Percentiles rank a stretch among this genome's conserved stretches.
Evolutionary conservation across 1,140 invertebrate genomes (phyloP).

Genomic region (Lerema accius): DNA sequence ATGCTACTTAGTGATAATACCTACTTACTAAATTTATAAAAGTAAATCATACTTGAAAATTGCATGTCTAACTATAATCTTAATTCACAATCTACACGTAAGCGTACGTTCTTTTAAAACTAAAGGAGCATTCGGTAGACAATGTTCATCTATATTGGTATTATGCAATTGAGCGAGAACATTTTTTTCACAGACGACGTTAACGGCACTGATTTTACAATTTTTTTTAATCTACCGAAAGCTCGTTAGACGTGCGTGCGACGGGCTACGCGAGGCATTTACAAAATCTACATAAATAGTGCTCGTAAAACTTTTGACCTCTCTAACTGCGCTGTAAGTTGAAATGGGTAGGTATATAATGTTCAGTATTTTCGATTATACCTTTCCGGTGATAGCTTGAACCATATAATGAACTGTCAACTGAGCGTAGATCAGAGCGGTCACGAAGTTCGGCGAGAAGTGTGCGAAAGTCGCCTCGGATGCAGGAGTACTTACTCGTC

Average conservation of each 20-base stretch:
- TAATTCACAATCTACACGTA: conserved; percentile 14
- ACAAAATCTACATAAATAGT: conserved; percentile 12
- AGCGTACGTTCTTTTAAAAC: conserved; percentile 18
- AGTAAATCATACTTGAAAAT: conserved; percentile 25
- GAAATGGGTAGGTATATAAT: no score
- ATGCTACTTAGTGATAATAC: conserved; percentile 9
- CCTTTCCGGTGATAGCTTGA: no score
- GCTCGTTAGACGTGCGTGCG: conserved; percentile 23
- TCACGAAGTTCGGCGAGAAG: not conserved
- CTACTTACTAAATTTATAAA: not conserved
- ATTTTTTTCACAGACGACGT: not conserved
- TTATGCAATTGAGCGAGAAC: not conserved
- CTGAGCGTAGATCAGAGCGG: not conserved
- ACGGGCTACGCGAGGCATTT: conserved; percentile 25
- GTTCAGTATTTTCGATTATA: no score
- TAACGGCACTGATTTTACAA: not conserved
- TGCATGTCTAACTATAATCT: conserved; percentile 9
- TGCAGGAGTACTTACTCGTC: conserved; percentile 89
- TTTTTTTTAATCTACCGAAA: conserved; percentile 15
- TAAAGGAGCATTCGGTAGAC: conserved; percentile 26
- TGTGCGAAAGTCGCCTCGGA: conserved; percentile 22
- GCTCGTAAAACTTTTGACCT: not conserved
- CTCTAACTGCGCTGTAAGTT: not conserved
- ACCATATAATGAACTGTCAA: no score
- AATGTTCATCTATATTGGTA: not conserved